These are phyloP conservation scores for Piaya cayana DNA, from an alignment of 2,113 vertebrate genomes.

Conservation along the genomic window DNA sequence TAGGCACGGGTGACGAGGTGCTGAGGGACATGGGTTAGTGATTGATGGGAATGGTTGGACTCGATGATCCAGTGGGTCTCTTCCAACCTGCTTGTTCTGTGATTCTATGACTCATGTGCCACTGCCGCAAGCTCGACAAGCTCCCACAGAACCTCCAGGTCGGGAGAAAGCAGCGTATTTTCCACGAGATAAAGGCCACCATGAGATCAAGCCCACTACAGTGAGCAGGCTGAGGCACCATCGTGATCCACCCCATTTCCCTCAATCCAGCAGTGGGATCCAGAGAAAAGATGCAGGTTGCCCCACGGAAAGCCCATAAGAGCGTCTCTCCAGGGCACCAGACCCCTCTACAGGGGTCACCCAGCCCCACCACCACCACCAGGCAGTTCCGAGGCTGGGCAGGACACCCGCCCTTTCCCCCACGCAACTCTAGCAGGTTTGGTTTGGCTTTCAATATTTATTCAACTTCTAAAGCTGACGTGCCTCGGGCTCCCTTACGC, in stretches of 20 bases:
- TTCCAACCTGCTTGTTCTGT: no score
- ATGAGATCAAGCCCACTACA: not conserved
- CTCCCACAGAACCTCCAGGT: not conserved
- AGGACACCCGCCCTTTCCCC: accelerated
- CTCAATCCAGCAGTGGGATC: not conserved
- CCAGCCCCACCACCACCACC: accelerated
- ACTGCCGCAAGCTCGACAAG: not conserved
- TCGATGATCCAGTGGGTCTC: no score
- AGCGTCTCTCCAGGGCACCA: not conserved
- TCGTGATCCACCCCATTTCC: not conserved
- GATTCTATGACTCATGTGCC: no score
- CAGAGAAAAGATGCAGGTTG: not conserved
- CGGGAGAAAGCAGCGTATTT: accelerated
- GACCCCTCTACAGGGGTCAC: not conserved
- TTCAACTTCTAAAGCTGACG: not conserved
- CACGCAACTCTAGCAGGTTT: not conserved
- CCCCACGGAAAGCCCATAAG: not conserved
- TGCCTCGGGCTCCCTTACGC: accelerated
- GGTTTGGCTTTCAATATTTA: not conserved
- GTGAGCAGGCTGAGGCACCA: not conserved
- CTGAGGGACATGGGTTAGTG: no score
- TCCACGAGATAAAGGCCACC: not conserved
- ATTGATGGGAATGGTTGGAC: no score
- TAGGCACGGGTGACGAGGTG: no score
- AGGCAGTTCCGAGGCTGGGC: not conserved